phyloP scores from a whole-genome alignment of 2,113 vertebrate genomes.

The human region DNA sequence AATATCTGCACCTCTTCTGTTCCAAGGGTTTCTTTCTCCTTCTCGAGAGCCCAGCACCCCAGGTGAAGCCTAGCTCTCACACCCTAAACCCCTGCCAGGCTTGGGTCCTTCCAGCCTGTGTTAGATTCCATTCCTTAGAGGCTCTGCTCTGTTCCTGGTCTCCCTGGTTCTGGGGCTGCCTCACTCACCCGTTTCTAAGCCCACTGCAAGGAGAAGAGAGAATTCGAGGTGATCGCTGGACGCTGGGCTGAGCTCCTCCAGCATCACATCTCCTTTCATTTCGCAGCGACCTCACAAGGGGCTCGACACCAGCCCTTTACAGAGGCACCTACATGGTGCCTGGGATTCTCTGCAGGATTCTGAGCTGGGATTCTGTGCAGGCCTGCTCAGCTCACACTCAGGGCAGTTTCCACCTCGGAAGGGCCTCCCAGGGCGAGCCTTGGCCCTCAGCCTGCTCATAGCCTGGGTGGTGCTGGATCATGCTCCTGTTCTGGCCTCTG shows the following conservation, averaged over 20 bases:
- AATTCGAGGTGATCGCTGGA: accelerated
- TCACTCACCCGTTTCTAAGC: not conserved
- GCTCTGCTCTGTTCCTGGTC: not conserved
- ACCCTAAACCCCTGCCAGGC: not conserved
- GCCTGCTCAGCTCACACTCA: too few relatives aligned
- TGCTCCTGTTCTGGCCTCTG: not conserved
- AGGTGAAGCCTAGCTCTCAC: not conserved
- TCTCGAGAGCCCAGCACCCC: too few relatives aligned
- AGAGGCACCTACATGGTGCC: not conserved
- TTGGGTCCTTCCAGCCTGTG: not conserved
- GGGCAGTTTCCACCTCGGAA: not conserved
- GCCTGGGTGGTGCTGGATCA: not conserved
- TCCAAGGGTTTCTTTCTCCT: not conserved
- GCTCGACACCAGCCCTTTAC: not conserved
- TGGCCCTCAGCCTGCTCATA: not conserved
- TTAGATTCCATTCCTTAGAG: not conserved
- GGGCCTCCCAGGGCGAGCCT: not conserved
- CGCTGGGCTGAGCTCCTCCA: not conserved
- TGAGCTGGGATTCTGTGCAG: too few relatives aligned
- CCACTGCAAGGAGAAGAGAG: not conserved
- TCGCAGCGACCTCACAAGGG: not conserved
- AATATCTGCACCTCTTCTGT: not conserved
- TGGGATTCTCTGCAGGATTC: too few relatives aligned
- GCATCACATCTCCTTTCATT: not conserved
- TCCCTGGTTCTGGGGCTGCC: not conserved